Evolutionary conservation across 2,797 vertebrate species (phyloP), one percentile per base, ranked within the genome.

Genomic region (Myoxocephalus aenaeus): DNA sequence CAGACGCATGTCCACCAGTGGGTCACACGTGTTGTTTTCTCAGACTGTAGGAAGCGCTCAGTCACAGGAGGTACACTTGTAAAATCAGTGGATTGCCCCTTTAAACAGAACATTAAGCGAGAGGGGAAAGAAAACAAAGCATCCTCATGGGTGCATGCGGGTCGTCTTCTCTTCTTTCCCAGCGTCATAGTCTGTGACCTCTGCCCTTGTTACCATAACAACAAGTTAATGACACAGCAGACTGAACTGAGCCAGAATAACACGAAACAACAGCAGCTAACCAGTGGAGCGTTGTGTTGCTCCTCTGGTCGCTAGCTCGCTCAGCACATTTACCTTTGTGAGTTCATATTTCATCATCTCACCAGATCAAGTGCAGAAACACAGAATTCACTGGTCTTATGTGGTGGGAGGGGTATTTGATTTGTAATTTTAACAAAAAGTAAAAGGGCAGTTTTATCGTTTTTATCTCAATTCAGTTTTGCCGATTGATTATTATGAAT

Each of bases 171-270:
- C 76, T n/a, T 59, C 58, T 64, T 74, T 74, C 86, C 65, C 75
- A 69, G 44, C 25, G 2, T 81, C 34, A 40, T 20, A 20, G 22
- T 61, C 71, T 80, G 48, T 84, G 77, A 89, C 83, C 90, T 90
- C 66, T 85, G 86, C 68, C 71, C 80, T 80, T 89, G 89, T 90
- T 91, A 71, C 85, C 86, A 91, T 90, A 90, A 88, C 86, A 90
- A 86, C 87, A 87, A 82, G 66, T 81, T 89, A 81, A 87, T 89
- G 90, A 89, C 87, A 81, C 78, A 85, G 85, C 83, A 83, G 64
- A 70, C 44, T 68, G 63, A 70, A 68, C 64, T 69, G 75, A 78
- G 63, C 22, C 79, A 80, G 73, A 81, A 89, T 66, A 83, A 83
- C 62, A 76, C 36, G 3, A 27, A 73, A 67, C 40, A 44, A 50